A percentile compares a stretch with the other conserved stretches of the same genome.
Evolutionary conservation across 2,113 vertebrate genomes (phyloP).

Genomic region (Heterochromis multidens): DNA sequence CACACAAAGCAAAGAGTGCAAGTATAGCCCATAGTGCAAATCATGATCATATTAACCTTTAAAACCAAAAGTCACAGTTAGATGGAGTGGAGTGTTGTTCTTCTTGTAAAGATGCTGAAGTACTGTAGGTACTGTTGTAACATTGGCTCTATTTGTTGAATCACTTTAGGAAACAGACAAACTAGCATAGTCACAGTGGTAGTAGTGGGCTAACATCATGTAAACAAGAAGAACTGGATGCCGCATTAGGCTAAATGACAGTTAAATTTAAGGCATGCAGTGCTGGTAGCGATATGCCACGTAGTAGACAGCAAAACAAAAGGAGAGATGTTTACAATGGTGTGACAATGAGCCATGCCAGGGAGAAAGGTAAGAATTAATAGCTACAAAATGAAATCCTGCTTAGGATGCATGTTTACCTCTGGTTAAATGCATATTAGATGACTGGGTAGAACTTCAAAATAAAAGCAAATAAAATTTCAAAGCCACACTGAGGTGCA

Average conservation of each 20-base stretch:
- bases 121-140: conserved; percentile 11
- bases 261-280: conserved; percentile 49
- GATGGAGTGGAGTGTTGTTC: not conserved
- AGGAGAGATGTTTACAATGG: conserved; percentile 59
- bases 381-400: conserved; percentile 77
- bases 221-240: conserved; percentile 68
- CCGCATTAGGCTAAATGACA: conserved; percentile 68
- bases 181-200: conserved; percentile 28
- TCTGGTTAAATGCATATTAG: conserved; percentile 79
- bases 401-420: conserved; percentile 75
- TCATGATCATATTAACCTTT: not conserved
- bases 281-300: conserved; percentile 45
- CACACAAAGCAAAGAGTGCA: not conserved
- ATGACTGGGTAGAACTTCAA: conserved; percentile 66
- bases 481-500: conserved; percentile 45
- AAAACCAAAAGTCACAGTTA: not conserved
- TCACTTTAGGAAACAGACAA: conserved; percentile 52
- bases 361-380: conserved; percentile 77
- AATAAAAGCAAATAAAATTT: conserved; percentile 73
- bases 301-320: conserved; percentile 60
- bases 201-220: conserved; percentile 60
- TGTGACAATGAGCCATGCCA: conserved; percentile 58
- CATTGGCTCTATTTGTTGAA: conserved; percentile 44
- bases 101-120: not conserved
- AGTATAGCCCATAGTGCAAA: not conserved